Base-by-base conservation (phyloP, 1,140 invertebrate species). In the Coboldia fuscipes region DNA sequence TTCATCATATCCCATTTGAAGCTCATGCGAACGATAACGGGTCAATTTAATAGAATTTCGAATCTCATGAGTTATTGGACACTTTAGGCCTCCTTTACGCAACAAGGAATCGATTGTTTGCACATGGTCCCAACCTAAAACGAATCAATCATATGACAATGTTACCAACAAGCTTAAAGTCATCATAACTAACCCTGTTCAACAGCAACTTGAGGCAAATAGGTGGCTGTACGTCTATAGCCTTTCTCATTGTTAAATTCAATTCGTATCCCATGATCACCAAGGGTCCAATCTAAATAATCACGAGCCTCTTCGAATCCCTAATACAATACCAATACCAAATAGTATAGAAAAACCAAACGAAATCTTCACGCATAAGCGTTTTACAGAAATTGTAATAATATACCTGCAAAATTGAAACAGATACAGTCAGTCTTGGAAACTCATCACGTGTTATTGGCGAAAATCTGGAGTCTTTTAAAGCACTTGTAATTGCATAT, bases 51-150 rank as follows among this genome's bases (percentile, higher is more conserved):
- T 81, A 41, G 70, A 75, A 44, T 79, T 71, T 36, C 93, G 68
- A 42, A 92, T 66, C 24, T 90, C 76, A 34, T 76, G 68, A 18
- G 83, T 92, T 14, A 99, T 92, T 4, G 70, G 53, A 20, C 88
- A 85, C 48, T 90, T 90, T 57, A 79, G 97, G 17, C 94, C 94
- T 38, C 92, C 93, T 60, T 99, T 98, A 34, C 92, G 72, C 10
- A 99, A 65, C 18, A 99, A 61, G 4, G 90, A 94, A 57, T 99
- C 93, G 47, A 99, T 94, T 9, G 93, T 97, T 58, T 97, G 88
- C 37, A 92, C 70, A 55, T 88, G 85, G 66, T 93, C 80, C 89
- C 89, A 96, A 44, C 86, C 85, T 88, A 52, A 19, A 63, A 59
- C 8, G 23, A 7, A 19, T 19, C 12, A 19, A 5, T 33, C 8